A percentile compares a stretch with the other conserved stretches of the same genome.
phyloP scores from a whole-genome alignment of 2,113 vertebrate species.

The Lycaon pictus region DNA sequence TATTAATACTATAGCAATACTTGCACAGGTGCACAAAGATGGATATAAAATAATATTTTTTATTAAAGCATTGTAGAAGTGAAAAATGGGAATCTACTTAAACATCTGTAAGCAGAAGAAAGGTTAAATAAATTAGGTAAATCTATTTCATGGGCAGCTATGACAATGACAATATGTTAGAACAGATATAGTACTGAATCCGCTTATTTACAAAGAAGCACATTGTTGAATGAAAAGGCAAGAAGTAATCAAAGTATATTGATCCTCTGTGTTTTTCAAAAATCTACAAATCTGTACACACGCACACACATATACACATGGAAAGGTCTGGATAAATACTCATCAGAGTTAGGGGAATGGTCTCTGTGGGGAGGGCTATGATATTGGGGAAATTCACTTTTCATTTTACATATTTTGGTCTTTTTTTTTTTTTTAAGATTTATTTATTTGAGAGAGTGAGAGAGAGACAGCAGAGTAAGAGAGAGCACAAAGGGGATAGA shows the following conservation, averaged over 20 bases:
- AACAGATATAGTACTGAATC: not conserved
- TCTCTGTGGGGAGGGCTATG: not conserved
- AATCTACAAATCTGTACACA: not conserved
- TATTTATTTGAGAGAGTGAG: no score
- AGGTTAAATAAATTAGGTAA: not conserved
- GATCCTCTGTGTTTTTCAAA: not conserved
- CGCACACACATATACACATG: rapidly evolving
- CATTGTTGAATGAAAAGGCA: not conserved
- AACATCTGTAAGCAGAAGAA: not conserved
- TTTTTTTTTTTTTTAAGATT: not conserved
- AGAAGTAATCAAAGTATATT: not conserved
- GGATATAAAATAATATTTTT: not conserved
- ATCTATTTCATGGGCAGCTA: not conserved
- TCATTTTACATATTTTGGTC: not conserved
- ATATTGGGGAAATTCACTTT: not conserved
- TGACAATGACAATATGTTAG: not conserved
- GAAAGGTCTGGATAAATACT: not conserved
- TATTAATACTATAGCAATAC: not conserved
- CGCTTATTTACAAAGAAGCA: not conserved
- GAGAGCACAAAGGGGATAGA: no score
- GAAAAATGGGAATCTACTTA: constrained; percentile 19
- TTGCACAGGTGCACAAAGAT: not conserved
- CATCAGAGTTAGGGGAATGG: not conserved
- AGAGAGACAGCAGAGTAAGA: no score
- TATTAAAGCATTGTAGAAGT: not conserved